A percentile compares a stretch with the other conserved stretches of the same genome.
These are phyloP conservation scores for Polyommatus iphigenia DNA, from an alignment of 2,888 invertebrate genomes.

Conservation along the genomic window DNA sequence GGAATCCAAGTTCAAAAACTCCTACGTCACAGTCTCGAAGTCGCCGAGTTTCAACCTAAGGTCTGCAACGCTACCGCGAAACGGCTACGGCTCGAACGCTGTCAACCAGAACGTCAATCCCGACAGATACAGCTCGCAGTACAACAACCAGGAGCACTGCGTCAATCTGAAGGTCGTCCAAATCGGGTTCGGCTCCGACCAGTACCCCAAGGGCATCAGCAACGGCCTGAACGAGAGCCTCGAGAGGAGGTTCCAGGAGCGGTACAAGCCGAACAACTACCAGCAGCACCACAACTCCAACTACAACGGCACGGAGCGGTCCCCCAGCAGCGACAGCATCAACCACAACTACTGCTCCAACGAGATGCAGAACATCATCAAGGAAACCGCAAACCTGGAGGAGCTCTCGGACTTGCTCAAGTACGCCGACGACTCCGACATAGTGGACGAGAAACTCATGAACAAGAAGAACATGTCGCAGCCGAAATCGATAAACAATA, in stretches of 20 bases:
- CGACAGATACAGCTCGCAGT: conserved; percentile 75
- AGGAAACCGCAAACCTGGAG: conserved; percentile 83
- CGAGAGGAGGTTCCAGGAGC: conserved; percentile 74
- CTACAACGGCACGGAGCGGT: conserved; percentile 67
- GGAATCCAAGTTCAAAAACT: conserved; percentile 68
- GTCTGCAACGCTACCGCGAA: conserved; percentile 87
- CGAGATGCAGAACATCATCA: conserved; percentile 70
- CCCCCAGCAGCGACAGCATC: conserved; percentile 70
- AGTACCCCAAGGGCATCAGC: conserved; percentile 78
- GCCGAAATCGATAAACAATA: conserved; percentile 65
- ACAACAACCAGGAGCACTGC: conserved; percentile 76
- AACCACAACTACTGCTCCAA: conserved; percentile 71
- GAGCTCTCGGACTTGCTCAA: conserved; percentile 86
- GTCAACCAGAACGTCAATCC: conserved; percentile 70
- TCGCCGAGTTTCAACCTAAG: conserved; percentile 76
- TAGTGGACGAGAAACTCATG: conserved; percentile 73
- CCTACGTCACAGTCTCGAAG: conserved; percentile 65
- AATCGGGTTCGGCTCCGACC: conserved; percentile 81
- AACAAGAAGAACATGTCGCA: conserved; percentile 72
- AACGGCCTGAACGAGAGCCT: conserved; percentile 71
- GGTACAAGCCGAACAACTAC: conserved; percentile 71
- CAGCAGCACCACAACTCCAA: conserved; percentile 69
- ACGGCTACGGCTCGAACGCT: conserved; percentile 77
- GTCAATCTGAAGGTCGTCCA: conserved; percentile 82
- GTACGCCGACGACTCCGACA: conserved; percentile 87